Percentiles rank a stretch among this genome's conserved stretches.
phyloP scores from a whole-genome alignment of 1,140 invertebrate species.

The Daktulosphaira vitifoliae region DNA sequence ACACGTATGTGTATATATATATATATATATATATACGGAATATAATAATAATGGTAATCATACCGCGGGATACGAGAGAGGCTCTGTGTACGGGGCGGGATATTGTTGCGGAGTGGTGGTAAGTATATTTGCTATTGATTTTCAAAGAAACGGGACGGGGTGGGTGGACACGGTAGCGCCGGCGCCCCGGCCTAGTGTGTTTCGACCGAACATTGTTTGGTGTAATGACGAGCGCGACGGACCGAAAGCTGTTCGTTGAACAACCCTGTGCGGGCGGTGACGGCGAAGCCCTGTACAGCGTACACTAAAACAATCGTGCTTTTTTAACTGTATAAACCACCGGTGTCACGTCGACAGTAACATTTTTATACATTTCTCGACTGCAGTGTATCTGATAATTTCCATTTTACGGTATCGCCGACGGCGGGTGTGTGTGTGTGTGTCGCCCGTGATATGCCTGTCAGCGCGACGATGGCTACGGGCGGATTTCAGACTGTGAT shows the following conservation, averaged over 20 bases:
- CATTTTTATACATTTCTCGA: too few relatives aligned
- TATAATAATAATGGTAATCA: too few relatives aligned
- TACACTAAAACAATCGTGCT: too few relatives aligned
- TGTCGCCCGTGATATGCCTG: too few relatives aligned
- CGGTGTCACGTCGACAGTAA: too few relatives aligned
- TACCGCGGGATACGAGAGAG: not conserved
- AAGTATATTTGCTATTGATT: slow-evolving; percentile 17
- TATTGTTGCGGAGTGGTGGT: not conserved
- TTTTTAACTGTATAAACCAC: too few relatives aligned
- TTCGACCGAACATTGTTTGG: not conserved
- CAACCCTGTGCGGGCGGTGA: slow-evolving; percentile 4
- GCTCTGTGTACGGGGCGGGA: not conserved
- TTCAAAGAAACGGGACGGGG: not conserved
- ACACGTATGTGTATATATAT: too few relatives aligned
- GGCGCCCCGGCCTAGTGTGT: not conserved
- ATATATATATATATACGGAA: too few relatives aligned
- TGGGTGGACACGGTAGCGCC: not conserved
- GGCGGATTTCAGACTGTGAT: not conserved
- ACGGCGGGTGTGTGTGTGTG: too few relatives aligned
- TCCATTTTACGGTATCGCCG: too few relatives aligned
- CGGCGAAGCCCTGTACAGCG: too few relatives aligned
- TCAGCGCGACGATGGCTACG: not conserved
- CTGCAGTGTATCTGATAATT: too few relatives aligned
- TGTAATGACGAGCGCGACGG: slow-evolving; percentile 12
- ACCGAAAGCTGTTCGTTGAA: slow-evolving; percentile 9